phyloP scores from a whole-genome alignment of 37 sponge, comb jelly and placozoan genomes.

The Chondrilla cf. caribensis region DNA sequence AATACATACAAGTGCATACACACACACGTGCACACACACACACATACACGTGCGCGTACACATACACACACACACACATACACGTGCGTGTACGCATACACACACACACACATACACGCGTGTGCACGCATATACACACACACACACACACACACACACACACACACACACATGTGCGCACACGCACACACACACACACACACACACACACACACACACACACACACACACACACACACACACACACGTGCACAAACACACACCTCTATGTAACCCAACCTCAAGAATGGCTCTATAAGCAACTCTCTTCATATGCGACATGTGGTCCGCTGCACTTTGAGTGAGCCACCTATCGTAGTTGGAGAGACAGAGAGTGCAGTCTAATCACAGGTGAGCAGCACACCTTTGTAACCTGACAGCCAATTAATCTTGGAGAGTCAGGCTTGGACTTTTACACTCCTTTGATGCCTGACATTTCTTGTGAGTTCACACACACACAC shows the following conservation, averaged over 20 bases:
- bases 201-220: conserved; percentile 18
- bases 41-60: too few relatives aligned
- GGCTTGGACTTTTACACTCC: too few relatives aligned
- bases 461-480: too few relatives aligned
- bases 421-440: too few relatives aligned
- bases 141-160: too few relatives aligned
- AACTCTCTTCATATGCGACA: conserved; percentile 39
- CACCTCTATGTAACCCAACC: conserved; percentile 23
- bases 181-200: neutral
- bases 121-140: too few relatives aligned
- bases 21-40: neutral
- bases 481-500: too few relatives aligned
- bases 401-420: too few relatives aligned
- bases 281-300: conserved; percentile 60
- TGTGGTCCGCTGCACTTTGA: conserved; percentile 40
- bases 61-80: too few relatives aligned
- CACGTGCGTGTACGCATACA: too few relatives aligned
- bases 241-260: conserved; percentile 14
- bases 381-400: neutral
- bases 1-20: neutral
- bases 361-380: neutral
- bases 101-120: too few relatives aligned
- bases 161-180: neutral
- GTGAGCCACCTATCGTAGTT: conserved; percentile 33
- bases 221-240: conserved; percentile 5